phyloP scores from a whole-genome alignment of 2,888 invertebrate species.

The Therioaphis trifolii region DNA sequence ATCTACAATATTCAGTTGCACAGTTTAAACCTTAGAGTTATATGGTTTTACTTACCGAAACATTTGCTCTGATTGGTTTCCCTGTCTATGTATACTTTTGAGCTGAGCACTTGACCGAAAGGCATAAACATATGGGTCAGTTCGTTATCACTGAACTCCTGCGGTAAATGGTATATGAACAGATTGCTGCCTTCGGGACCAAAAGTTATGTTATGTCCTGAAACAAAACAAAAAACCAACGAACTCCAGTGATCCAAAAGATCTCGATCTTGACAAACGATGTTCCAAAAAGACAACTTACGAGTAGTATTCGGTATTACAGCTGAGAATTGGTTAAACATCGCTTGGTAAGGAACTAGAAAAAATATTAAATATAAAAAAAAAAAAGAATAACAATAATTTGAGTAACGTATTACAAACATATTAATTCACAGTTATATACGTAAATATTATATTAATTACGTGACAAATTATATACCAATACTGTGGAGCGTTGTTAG shows the following conservation, averaged over 20 bases:
- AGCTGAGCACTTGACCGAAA: conserved; percentile 99
- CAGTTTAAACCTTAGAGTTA: too few species aligned
- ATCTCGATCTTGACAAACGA: not conserved
- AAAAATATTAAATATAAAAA: not conserved
- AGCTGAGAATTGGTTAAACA: conserved; percentile 36
- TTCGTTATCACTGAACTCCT: conserved; percentile 99
- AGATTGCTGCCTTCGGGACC: conserved; percentile 99
- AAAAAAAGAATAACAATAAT: not conserved
- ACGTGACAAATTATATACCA: conserved; percentile 30
- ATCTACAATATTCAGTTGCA: too few species aligned
- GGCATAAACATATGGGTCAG: conserved; percentile 99
- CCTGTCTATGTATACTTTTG: conserved; percentile 99
- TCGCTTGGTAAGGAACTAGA: conserved; percentile 49
- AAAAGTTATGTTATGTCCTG: conserved; percentile 90
- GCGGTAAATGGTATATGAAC: conserved; percentile 99
- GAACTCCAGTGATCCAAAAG: not conserved
- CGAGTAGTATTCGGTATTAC: conserved; percentile 14
- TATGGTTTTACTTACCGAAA: conserved; percentile 83
- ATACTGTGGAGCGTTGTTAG: conserved; percentile 34
- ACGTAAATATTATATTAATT: not conserved
- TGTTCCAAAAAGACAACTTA: conserved; percentile 14
- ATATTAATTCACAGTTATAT: too few species aligned
- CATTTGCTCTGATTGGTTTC: conserved; percentile 99
- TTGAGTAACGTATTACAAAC: too few species aligned
- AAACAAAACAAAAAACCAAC: too few species aligned